phyloP scores from a whole-genome alignment of 2,113 vertebrate genomes.

The Octodon degus region DNA sequence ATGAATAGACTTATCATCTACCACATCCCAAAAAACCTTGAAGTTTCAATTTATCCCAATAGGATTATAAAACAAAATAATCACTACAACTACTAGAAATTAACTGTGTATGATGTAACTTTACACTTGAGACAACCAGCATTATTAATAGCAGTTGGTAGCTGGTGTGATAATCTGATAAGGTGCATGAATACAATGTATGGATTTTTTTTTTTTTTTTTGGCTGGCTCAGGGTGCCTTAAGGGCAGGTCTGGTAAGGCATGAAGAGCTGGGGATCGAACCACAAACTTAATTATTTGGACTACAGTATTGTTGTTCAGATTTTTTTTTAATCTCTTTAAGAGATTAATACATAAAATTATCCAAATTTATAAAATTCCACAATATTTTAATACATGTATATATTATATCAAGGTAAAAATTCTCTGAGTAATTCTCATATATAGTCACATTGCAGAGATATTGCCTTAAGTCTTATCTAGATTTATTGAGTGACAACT shows the following conservation, averaged over 20 bases:
- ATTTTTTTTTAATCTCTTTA: slow-evolving; percentile 1
- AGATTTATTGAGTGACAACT: neutral
- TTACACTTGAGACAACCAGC: neutral
- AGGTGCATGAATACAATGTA: neutral
- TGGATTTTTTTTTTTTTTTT: too few relatives aligned
- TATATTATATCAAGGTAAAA: neutral
- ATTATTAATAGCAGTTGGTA: neutral
- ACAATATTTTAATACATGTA: neutral
- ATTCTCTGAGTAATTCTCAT: neutral
- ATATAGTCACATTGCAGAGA: neutral
- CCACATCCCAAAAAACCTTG: neutral
- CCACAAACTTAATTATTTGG: neutral
- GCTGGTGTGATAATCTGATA: neutral
- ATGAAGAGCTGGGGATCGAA: too few relatives aligned
- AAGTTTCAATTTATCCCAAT: neutral
- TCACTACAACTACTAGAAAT: neutral
- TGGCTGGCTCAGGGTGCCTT: too few relatives aligned
- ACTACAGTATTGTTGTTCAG: neutral
- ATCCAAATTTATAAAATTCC: neutral
- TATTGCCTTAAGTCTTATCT: neutral
- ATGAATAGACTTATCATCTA: neutral
- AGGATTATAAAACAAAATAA: neutral
- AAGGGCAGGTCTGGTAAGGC: too few relatives aligned
- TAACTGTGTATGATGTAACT: neutral
- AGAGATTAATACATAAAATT: neutral